Conservation (phyloP, 2,113 vertebrate species). For the Platanista minor region DNA sequence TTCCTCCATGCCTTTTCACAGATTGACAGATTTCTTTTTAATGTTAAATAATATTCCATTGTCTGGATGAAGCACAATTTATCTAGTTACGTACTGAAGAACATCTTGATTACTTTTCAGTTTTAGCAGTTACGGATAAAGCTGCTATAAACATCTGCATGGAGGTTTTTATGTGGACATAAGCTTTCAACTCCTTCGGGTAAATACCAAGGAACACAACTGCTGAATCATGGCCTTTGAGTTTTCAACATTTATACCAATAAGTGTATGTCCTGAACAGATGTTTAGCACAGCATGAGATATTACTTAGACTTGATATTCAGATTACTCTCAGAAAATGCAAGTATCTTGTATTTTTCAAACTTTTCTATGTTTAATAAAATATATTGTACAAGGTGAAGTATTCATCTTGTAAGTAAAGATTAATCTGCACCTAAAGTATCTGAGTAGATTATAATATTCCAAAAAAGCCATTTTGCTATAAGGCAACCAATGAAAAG, state of each 20-base stretch:
- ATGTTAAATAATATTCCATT: neutral
- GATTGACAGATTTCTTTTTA: neutral
- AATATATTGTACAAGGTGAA: neutral
- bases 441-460: neutral
- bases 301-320: neutral
- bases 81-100: neutral
- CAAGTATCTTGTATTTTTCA: neutral
- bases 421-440: neutral
- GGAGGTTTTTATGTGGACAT: neutral
- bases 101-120: neutral
- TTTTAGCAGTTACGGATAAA: neutral
- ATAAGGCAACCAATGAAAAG: neutral
- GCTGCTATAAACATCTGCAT: neutral
- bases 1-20: neutral
- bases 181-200: neutral
- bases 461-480: neutral
- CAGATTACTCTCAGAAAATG: neutral
- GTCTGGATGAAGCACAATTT: neutral
- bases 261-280: neutral
- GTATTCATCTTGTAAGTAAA: neutral
- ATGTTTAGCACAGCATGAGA: neutral
- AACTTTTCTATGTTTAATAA: neutral
- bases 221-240: neutral
- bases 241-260: conserved; percentile 13
- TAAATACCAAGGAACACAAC: neutral